Conservation (phyloP, 2,888 invertebrate genomes). For the Pseudococcus longispinus region DNA sequence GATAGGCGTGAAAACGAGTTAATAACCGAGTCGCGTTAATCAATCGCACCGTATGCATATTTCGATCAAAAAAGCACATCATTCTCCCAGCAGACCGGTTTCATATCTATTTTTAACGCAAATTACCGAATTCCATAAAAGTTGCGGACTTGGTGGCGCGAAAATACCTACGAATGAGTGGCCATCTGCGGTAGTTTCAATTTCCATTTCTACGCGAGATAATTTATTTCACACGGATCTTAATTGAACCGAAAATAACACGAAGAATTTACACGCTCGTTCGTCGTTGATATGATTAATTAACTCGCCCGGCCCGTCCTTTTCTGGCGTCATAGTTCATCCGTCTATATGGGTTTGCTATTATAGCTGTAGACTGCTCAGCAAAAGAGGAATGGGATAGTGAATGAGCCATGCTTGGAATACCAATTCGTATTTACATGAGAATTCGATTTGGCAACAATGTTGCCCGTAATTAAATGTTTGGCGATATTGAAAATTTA, state of each 20-base stretch:
- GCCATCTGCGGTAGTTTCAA: not conserved
- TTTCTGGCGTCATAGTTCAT: not conserved
- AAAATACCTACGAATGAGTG: not conserved
- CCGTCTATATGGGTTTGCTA: not conserved
- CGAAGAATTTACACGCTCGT: not conserved
- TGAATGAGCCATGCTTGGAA: not conserved
- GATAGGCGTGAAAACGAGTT: constrained; percentile 31
- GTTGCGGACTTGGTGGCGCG: not conserved
- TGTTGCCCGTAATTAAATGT: not conserved
- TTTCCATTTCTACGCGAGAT: not conserved
- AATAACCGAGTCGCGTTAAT: constrained; percentile 1
- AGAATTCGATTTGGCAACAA: not conserved
- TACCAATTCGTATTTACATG: not conserved
- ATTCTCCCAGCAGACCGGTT: not conserved
- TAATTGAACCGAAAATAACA: not conserved
- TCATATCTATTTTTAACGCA: not conserved
- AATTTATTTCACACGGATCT: not conserved
- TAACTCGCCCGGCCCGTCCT: not conserved
- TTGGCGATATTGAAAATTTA: not conserved
- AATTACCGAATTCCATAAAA: not conserved
- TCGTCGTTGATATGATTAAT: not conserved
- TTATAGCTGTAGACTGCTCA: not conserved
- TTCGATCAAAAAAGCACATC: not conserved
- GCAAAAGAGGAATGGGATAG: not conserved
- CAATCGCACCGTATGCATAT: not conserved